A percentile compares a stretch with the other conserved stretches of the same genome.
Conservation (phyloP, 1,140 invertebrate species). For the Drosophila repleta region DNA sequence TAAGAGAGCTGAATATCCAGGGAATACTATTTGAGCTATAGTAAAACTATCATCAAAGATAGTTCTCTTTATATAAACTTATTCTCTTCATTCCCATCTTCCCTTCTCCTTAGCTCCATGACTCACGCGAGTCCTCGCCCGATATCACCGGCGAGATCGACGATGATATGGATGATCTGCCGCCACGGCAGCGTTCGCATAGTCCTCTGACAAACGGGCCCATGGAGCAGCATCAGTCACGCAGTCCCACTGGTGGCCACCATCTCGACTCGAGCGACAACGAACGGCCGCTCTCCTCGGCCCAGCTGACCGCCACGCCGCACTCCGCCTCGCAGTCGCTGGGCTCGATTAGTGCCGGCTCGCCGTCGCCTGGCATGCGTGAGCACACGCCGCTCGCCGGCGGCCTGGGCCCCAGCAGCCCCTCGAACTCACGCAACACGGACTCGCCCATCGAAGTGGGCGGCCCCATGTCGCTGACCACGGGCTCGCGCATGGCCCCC, state of each 20-base stretch:
- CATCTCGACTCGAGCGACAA: slow-evolving; percentile 77
- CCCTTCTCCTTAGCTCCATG: slow-evolving; percentile 54
- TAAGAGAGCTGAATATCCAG: slow-evolving; percentile 19
- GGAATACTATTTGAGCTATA: background rate
- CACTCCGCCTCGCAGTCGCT: slow-evolving; percentile 81
- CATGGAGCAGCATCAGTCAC: slow-evolving; percentile 66
- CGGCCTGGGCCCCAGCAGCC: slow-evolving; percentile 56
- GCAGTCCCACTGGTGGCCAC: slow-evolving; percentile 64
- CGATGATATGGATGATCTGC: slow-evolving; percentile 76
- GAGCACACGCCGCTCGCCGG: slow-evolving; percentile 63
- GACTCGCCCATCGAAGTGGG: slow-evolving; percentile 84
- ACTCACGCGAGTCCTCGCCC: slow-evolving; percentile 82
- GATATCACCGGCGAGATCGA: slow-evolving; percentile 83
- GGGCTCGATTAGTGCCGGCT: slow-evolving; percentile 82
- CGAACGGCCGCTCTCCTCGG: slow-evolving; percentile 79
- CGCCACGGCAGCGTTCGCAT: slow-evolving; percentile 71
- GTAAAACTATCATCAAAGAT: too few relatives aligned
- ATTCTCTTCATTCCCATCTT: background rate
- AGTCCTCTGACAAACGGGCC: slow-evolving; percentile 67
- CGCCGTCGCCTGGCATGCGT: slow-evolving; percentile 78
- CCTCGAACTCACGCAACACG: slow-evolving; percentile 79
- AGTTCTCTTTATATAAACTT: background rate
- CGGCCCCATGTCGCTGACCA: slow-evolving; percentile 82
- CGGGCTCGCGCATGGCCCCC: slow-evolving; percentile 56
- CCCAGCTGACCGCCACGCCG: slow-evolving; percentile 72